Evolutionary conservation across 2,797 vertebrate genomes (phyloP).

Genomic region (Sternotherus odoratus): DNA sequence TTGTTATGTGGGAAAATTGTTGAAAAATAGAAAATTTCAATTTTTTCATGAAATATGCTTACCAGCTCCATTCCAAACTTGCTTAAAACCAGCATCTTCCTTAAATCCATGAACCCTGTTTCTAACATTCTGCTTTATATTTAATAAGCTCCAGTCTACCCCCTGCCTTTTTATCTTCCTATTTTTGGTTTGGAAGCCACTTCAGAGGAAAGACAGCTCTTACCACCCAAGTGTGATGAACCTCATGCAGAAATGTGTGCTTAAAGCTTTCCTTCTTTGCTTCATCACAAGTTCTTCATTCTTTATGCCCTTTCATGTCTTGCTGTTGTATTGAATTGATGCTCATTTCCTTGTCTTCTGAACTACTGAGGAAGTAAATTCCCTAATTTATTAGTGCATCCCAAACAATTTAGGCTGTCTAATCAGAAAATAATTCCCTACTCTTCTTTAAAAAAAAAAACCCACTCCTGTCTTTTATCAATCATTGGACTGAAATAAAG

Average conservation of each 20-base stretch:
- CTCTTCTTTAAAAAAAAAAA: slow-evolving; percentile 61
- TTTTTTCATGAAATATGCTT: rapidly evolving
- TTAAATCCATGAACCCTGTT: not conserved
- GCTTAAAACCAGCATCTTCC: not conserved
- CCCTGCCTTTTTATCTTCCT: not conserved
- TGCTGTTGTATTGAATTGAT: not conserved
- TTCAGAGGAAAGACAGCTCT: not conserved
- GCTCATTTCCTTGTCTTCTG: not conserved
- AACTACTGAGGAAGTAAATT: slow-evolving; percentile 26
- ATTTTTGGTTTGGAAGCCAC: slow-evolving; percentile 31
- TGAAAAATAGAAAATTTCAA: not conserved
- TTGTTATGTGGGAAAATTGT: not conserved
- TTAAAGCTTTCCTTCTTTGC: not conserved
- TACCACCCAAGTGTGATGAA: not conserved
- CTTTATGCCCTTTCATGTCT: not conserved
- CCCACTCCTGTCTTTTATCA: slow-evolving; percentile 68
- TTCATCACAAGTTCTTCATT: not conserved
- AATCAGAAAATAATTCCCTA: slow-evolving; percentile 69
- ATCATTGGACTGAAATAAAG: slow-evolving; percentile 67
- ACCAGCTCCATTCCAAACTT: rapidly evolving
- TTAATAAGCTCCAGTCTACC: not conserved
- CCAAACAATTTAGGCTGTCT: slow-evolving; percentile 58
- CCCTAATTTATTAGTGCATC: slow-evolving; percentile 42
- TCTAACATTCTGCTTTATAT: not conserved
- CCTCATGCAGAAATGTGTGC: not conserved